These are phyloP conservation scores for Theropithecus gelada DNA, from an alignment of 2,113 vertebrate genomes.

Conservation along the genomic window DNA sequence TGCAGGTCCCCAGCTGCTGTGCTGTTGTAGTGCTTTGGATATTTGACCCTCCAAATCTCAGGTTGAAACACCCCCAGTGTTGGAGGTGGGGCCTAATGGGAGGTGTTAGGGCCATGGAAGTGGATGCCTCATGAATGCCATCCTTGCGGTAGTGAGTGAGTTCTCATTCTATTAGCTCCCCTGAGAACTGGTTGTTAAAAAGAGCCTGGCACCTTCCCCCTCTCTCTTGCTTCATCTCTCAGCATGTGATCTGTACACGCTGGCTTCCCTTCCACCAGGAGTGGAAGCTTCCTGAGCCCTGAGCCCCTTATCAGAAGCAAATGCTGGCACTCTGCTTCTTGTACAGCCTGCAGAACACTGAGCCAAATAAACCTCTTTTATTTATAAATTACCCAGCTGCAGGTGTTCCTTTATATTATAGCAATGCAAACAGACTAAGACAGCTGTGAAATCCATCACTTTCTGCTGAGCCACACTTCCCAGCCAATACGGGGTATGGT, in stretches of 20 bases:
- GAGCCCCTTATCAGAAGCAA: background rate
- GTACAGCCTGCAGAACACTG: background rate
- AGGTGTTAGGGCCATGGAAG: background rate
- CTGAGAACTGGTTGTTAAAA: background rate
- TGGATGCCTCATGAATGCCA: background rate
- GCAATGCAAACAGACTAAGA: background rate
- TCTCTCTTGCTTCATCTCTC: background rate
- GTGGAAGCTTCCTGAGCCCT: background rate
- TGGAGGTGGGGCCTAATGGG: background rate
- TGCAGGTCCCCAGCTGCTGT: background rate
- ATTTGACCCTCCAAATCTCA: background rate
- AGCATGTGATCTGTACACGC: background rate
- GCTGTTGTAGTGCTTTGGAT: background rate
- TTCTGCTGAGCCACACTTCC: background rate
- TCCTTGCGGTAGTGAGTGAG: background rate
- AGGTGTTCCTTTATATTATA: background rate
- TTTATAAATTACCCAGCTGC: background rate
- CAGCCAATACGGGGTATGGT: no score
- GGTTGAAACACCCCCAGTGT: background rate
- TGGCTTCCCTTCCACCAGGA: background rate
- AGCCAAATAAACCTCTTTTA: background rate
- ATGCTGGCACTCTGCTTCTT: background rate
- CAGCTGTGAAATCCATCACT: background rate
- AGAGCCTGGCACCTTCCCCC: background rate
- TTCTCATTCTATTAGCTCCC: background rate